Conservation (phyloP, 2,113 vertebrate genomes). For the Nothobranchius kuhntae region DNA sequence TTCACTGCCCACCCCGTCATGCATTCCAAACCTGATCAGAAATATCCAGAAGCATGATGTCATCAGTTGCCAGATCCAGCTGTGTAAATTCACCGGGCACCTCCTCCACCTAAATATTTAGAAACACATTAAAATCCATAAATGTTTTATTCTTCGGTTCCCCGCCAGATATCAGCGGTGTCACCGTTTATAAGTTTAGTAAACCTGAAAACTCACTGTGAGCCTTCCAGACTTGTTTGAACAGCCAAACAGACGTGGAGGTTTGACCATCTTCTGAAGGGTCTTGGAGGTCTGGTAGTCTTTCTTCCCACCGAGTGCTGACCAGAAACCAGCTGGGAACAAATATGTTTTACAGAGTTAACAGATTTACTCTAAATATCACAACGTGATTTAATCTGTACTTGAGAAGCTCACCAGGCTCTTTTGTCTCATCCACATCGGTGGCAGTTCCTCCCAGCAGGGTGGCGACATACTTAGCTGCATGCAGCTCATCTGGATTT, state of each 20-base stretch:
- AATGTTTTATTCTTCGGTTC: background rate
- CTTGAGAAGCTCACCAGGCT: constrained; percentile 63
- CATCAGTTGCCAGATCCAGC: constrained; percentile 75
- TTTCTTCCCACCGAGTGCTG: constrained; percentile 74
- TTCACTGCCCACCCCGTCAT: too few species aligned
- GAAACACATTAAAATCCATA: background rate
- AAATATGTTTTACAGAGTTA: constrained; percentile 6
- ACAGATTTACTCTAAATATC: background rate
- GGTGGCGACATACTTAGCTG: constrained; percentile 62
- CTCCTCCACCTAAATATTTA: constrained; percentile 72
- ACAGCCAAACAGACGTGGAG: constrained; percentile 76
- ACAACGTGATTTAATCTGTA: background rate
- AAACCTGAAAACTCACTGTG: constrained; percentile 62
- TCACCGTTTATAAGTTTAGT: too few species aligned
- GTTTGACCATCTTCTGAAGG: constrained; percentile 53
- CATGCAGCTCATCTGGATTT: constrained; percentile 59
- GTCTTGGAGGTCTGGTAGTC: constrained; percentile 74
- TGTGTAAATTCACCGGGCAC: constrained; percentile 76
- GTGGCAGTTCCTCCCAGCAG: constrained; percentile 67
- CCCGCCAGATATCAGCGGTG: background rate
- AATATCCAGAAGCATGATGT: constrained; percentile 81
- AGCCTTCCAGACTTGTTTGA: constrained; percentile 81
- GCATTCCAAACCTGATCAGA: constrained; percentile 62
- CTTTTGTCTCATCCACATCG: constrained; percentile 68
- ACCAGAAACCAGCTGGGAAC: constrained; percentile 73